Percentiles rank a stretch among this genome's conserved stretches.
Evolutionary conservation across 2,888 invertebrate species (phyloP).

Genomic region (Tinea trinotella): DNA sequence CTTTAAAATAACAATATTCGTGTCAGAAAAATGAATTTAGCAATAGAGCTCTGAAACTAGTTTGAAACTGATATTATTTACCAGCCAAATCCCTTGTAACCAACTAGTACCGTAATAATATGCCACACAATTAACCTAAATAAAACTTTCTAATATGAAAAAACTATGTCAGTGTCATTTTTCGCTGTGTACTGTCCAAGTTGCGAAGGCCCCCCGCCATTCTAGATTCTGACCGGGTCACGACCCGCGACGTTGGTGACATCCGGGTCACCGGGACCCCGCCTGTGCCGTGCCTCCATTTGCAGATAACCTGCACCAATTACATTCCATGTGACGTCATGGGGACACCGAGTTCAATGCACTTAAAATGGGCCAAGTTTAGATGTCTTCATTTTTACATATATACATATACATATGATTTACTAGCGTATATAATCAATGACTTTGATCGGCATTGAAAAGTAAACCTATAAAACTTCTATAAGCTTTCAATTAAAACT

Average conservation of each 20-base stretch:
- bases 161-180: constrained; percentile 26
- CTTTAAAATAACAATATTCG: no score
- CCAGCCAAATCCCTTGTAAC: no score
- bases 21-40: no score
- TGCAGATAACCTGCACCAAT: neutral
- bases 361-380: neutral
- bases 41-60: no score
- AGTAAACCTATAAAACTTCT: neutral
- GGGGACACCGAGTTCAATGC: neutral
- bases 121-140: constrained; percentile 15
- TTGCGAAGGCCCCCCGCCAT: constrained; percentile 48
- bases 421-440: neutral
- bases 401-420: neutral
- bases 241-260: constrained; percentile 62
- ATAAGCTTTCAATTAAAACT: constrained; percentile 9
- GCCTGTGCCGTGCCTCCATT: neutral
- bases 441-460: neutral
- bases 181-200: constrained; percentile 29
- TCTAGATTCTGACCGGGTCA: constrained; percentile 57
- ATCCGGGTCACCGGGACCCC: constrained; percentile 53
- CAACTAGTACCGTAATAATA: no score
- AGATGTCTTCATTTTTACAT: neutral
- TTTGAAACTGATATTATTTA: no score
- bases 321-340: neutral
- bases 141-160: neutral